A percentile compares a stretch with the other conserved stretches of the same genome.
These are phyloP conservation scores for Trachemys scripta DNA, from an alignment of 2,113 vertebrate species.

Conservation along the genomic window DNA sequence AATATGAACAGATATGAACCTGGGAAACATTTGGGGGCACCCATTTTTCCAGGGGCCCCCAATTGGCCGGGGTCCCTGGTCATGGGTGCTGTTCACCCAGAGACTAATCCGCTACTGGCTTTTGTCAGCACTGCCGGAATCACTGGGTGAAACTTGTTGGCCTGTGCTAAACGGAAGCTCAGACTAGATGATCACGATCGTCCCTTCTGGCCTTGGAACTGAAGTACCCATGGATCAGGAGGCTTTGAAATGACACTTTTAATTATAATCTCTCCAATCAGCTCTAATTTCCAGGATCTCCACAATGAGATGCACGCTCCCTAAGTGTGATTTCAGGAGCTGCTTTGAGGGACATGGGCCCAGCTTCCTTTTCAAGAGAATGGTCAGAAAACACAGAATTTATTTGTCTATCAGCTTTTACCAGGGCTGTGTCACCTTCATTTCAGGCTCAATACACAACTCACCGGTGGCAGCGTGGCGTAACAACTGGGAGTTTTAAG, in stretches of 20 bases:
- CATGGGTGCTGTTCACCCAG: too few relatives aligned
- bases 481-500: conserved; percentile 67
- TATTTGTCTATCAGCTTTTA: conserved; percentile 63
- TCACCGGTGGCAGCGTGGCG: conserved; percentile 54
- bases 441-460: conserved; percentile 19
- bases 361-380: conserved; percentile 3
- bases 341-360: fast-evolving
- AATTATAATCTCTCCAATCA: neutral
- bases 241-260: neutral
- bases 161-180: neutral
- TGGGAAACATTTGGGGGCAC: neutral
- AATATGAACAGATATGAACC: neutral
- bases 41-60: too few relatives aligned
- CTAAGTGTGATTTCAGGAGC: fast-evolving
- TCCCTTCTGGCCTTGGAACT: neutral
- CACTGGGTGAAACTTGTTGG: neutral
- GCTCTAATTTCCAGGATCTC: neutral
- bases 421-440: conserved; percentile 57
- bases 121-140: neutral
- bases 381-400: neutral
- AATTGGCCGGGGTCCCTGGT: too few relatives aligned
- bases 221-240: fast-evolving
- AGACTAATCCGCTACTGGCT: too few relatives aligned
- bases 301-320: neutral
- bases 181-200: neutral